phyloP scores from a whole-genome alignment of 2,113 vertebrate genomes.

The Calyptommatus sinebrachiatus region DNA sequence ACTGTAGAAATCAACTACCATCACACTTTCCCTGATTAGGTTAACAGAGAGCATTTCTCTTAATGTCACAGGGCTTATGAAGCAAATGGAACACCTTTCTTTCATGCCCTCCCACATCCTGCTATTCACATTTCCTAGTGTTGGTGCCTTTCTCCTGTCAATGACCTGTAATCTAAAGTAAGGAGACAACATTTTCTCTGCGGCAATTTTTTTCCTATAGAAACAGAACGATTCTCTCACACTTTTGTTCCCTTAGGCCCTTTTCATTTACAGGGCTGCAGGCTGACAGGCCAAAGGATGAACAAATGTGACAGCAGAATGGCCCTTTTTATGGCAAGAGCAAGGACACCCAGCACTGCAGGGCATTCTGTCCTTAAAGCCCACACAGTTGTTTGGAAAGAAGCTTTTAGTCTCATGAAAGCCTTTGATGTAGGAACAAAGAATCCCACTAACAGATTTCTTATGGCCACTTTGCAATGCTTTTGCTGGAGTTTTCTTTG shows the following conservation, averaged over 20 bases:
- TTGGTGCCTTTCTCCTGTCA: neutral
- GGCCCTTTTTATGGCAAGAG: neutral
- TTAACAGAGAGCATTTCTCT: neutral
- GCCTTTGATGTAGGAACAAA: constrained; percentile 29
- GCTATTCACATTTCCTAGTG: neutral
- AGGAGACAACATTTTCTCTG: constrained; percentile 5
- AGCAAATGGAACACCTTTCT: neutral
- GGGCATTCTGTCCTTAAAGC: neutral
- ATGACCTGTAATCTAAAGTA: neutral
- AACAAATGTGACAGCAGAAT: neutral
- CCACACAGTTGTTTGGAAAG: neutral
- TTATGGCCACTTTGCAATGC: neutral
- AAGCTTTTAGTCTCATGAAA: constrained; percentile 39
- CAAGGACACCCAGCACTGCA: constrained; percentile 13
- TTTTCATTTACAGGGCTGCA: neutral
- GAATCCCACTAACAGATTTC: neutral
- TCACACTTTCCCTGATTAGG: neutral
- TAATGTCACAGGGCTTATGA: accelerated
- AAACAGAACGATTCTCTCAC: neutral
- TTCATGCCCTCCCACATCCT: neutral
- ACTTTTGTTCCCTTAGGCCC: too few species aligned
- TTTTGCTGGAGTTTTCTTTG: neutral
- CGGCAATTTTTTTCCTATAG: constrained; percentile 20
- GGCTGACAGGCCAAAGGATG: constrained; percentile 13
- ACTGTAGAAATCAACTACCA: neutral